phyloP scores from a whole-genome alignment of 2,797 vertebrate species.

The Lutjanus argentimaculatus region DNA sequence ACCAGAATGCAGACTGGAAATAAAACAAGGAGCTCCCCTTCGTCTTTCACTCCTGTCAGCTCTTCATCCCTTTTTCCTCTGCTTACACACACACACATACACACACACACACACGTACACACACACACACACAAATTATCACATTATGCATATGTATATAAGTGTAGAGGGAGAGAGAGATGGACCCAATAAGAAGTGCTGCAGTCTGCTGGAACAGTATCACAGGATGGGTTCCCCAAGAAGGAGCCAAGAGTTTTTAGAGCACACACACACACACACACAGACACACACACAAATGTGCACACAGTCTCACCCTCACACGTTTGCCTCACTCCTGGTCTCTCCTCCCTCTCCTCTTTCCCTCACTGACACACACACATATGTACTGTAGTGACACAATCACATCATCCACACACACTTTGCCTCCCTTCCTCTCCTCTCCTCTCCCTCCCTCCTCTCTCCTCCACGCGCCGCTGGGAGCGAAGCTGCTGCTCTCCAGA shows the following conservation, averaged over 20 bases:
- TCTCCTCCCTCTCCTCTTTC: background rate
- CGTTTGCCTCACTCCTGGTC: slow-evolving; percentile 14
- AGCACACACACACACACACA: slow-evolving; percentile 21
- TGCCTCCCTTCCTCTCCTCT: background rate
- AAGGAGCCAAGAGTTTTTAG: slow-evolving; percentile 57
- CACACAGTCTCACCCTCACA: slow-evolving; percentile 6
- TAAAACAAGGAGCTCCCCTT: background rate
- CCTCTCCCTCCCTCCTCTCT: background rate
- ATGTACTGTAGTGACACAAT: slow-evolving; percentile 28
- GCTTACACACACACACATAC: background rate
- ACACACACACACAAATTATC: slow-evolving; percentile 14
- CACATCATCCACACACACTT: slow-evolving; percentile 46
- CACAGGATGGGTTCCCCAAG: slow-evolving; percentile 68
- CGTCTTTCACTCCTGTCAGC: background rate
- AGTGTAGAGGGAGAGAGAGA: background rate
- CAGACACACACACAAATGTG: slow-evolving; percentile 1
- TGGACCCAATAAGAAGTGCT: slow-evolving; percentile 52
- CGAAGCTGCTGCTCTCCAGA: slow-evolving; percentile 36
- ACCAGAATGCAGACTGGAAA: background rate
- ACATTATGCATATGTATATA: slow-evolving; percentile 15
- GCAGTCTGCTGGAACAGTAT: slow-evolving; percentile 72
- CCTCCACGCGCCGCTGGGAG: slow-evolving; percentile 43
- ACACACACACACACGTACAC: slow-evolving; percentile 21
- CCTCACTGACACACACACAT: slow-evolving; percentile 6
- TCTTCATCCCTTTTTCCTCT: background rate